These are phyloP conservation scores for Anas platyrhynchos DNA, from an alignment of 2,113 vertebrate genomes.

Conservation along the genomic window DNA sequence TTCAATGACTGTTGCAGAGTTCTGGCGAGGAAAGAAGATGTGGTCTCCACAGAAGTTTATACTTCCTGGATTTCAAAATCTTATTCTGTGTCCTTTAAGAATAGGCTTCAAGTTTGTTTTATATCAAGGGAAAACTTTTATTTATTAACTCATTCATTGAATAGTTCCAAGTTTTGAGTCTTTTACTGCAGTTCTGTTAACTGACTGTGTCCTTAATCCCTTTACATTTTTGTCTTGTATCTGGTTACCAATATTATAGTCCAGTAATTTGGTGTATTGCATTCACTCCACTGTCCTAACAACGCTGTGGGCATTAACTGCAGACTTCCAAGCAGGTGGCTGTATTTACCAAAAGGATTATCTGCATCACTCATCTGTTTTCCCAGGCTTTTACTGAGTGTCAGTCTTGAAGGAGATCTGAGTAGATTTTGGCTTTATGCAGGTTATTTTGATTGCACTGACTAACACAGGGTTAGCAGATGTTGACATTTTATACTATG, in stretches of 20 bases:
- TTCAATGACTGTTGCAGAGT: not conserved
- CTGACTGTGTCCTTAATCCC: constrained; percentile 43
- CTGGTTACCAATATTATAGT: constrained; percentile 53
- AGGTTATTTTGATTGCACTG: not conserved
- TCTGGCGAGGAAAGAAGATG: constrained; percentile 19
- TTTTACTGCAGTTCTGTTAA: constrained; percentile 44
- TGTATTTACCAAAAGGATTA: constrained; percentile 54
- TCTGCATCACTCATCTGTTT: constrained; percentile 47
- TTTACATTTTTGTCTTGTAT: constrained; percentile 43
- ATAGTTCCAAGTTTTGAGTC: constrained; percentile 16
- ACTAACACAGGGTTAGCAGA: not conserved
- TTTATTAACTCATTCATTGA: constrained; percentile 30
- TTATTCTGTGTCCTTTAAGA: constrained; percentile 6
- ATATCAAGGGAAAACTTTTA: constrained; percentile 25
- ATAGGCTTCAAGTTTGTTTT: constrained; percentile 37
- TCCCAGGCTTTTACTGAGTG: constrained; percentile 47
- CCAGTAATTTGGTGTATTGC: constrained; percentile 6
- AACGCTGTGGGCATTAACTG: not conserved
- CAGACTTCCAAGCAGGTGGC: constrained; percentile 42
- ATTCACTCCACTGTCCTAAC: not conserved
- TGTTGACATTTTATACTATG: not conserved
- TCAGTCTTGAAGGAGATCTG: not conserved
- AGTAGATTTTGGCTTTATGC: not conserved
- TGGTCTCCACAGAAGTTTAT: constrained; percentile 4
- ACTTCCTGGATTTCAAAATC: constrained; percentile 32